Evolutionary conservation across 2,888 invertebrate genomes (phyloP).

Genomic region (Cistogaster globosa): DNA sequence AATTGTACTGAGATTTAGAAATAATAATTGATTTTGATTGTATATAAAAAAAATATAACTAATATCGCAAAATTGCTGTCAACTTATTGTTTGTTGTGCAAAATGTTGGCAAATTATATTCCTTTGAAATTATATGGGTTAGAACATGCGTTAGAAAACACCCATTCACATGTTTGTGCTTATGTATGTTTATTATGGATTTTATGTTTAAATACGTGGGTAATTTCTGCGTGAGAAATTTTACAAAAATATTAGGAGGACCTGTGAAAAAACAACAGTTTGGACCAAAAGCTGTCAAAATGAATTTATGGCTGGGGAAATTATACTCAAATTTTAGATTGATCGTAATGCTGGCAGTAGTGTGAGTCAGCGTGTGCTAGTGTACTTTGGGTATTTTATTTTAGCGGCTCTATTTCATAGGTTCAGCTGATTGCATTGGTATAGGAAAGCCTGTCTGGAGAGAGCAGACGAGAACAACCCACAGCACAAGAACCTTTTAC

Average conservation of each 20-base stretch:
- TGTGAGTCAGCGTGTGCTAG: too few relatives aligned
- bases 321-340: too few relatives aligned
- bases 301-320: too few relatives aligned
- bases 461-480: too few relatives aligned
- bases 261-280: background rate
- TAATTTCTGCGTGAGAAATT: background rate
- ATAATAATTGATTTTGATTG: slow-evolving; percentile 65
- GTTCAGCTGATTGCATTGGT: too few relatives aligned
- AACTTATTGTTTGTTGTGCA: slow-evolving; percentile 28
- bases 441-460: too few relatives aligned
- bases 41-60: slow-evolving; percentile 39
- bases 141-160: slow-evolving; percentile 52
- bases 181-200: background rate
- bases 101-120: slow-evolving; percentile 47
- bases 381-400: too few relatives aligned
- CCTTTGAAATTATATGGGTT: slow-evolving; percentile 58
- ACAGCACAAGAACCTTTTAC: too few relatives aligned
- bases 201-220: background rate
- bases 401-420: too few relatives aligned
- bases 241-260: too few relatives aligned
- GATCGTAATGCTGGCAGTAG: too few relatives aligned
- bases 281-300: background rate
- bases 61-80: slow-evolving; percentile 41
- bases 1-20: slow-evolving; percentile 52
- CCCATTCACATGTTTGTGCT: background rate